Evolutionary conservation across 2,113 vertebrate species (phyloP).

Genomic region (Rhea pennata): DNA sequence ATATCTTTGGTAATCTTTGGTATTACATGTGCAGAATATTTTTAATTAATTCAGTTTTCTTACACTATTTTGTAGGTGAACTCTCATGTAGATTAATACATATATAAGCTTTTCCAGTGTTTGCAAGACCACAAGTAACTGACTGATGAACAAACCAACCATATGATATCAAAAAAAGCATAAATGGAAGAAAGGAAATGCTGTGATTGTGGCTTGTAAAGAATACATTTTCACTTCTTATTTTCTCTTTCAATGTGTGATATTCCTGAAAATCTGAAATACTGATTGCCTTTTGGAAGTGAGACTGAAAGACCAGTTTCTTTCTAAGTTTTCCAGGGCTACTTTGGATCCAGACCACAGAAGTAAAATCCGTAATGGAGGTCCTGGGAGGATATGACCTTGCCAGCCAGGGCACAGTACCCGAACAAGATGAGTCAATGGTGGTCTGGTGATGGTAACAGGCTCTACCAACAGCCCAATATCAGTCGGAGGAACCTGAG

Average conservation of each 20-base stretch:
- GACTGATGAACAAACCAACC: neutral
- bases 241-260: conserved; percentile 3
- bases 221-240: neutral
- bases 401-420: neutral
- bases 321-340: neutral
- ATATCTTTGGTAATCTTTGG: neutral
- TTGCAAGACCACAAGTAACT: neutral
- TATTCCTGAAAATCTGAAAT: neutral
- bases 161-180: neutral
- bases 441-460: neutral
- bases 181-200: neutral
- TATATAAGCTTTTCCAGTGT: neutral
- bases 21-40: neutral
- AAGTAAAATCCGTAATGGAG: neutral
- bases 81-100: neutral
- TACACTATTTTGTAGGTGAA: neutral
- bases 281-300: neutral
- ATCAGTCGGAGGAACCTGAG: neutral
- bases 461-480: neutral
- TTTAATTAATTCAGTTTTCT: neutral
- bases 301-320: neutral
- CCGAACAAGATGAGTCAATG: neutral
- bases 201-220: neutral
- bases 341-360: neutral
- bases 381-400: neutral